Evolutionary conservation across 2,113 vertebrate species (phyloP).

Genomic region (Oncorhynchus tshawytscha): DNA sequence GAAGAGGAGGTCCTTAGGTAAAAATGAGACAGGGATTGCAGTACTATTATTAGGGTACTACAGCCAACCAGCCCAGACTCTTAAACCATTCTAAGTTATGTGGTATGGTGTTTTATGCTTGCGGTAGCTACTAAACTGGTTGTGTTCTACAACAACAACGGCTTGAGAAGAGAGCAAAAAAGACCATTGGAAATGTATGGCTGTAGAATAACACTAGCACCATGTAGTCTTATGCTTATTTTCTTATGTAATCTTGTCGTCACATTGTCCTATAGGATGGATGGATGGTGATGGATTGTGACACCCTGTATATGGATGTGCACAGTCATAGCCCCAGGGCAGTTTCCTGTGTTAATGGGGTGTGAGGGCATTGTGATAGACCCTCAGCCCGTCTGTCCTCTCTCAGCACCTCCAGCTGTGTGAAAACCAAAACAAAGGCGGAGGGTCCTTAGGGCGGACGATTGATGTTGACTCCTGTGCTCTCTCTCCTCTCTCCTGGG

Average conservation of each 20-base stretch:
- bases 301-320: conserved; percentile 4
- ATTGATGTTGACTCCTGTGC: conserved; percentile 44
- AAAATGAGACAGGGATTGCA: conserved; percentile 13
- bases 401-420: conserved; percentile 33
- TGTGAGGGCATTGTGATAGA: conserved; percentile 20
- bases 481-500: conserved; percentile 8
- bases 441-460: neutral
- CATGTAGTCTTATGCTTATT: neutral
- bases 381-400: conserved; percentile 25
- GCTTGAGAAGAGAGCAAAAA: neutral
- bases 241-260: neutral
- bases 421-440: conserved; percentile 34
- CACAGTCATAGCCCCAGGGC: conserved; percentile 6
- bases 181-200: neutral
- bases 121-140: too few relatives aligned
- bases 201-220: neutral
- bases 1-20: conserved; percentile 4
- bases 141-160: neutral
- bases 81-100: neutral
- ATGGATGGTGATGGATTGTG: conserved; percentile 29
- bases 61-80: neutral
- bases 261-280: neutral
- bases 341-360: conserved; percentile 24
- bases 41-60: neutral
- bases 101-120: neutral